Conservation (phyloP, 2,888 invertebrate species). For the Cantharis rustica region DNA sequence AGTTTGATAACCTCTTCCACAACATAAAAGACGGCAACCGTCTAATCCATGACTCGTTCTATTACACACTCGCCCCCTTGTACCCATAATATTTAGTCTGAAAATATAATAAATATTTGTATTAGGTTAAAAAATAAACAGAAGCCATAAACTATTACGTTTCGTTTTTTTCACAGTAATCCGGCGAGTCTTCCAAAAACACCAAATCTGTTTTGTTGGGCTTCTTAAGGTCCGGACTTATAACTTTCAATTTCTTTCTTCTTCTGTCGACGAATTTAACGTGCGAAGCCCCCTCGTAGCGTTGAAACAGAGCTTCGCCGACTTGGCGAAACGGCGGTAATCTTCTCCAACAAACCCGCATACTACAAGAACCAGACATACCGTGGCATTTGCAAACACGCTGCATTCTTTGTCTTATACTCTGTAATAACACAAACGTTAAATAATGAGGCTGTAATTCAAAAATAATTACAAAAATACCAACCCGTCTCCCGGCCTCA, state of each 20-base stretch:
- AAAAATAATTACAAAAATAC: constrained; percentile 34
- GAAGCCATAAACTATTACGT: constrained; percentile 63
- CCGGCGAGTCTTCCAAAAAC: constrained; percentile 87
- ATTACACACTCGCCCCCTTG: constrained; percentile 82
- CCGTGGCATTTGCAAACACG: constrained; percentile 93
- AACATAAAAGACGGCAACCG: constrained; percentile 85
- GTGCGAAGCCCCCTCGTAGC: constrained; percentile 87
- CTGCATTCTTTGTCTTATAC: constrained; percentile 78
- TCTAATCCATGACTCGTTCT: constrained; percentile 83
- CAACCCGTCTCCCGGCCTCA: constrained; percentile 86
- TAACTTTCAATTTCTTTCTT: constrained; percentile 72
- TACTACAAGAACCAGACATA: constrained; percentile 90
- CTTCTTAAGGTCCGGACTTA: constrained; percentile 79
- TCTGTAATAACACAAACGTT: constrained; percentile 53
- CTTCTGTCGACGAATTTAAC: constrained; percentile 72
- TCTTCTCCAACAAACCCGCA: constrained; percentile 88
- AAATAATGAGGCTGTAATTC: not conserved
- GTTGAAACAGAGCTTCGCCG: constrained; percentile 75
- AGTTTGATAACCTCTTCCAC: constrained; percentile 87
- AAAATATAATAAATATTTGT: constrained; percentile 34
- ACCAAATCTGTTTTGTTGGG: constrained; percentile 91
- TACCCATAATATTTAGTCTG: constrained; percentile 82
- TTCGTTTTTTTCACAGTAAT: constrained; percentile 86
- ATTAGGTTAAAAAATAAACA: not conserved
- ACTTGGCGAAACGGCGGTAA: constrained; percentile 77